Evolutionary conservation across 2,888 invertebrate species (phyloP).

Genomic region (Sicus ferrugineus): DNA sequence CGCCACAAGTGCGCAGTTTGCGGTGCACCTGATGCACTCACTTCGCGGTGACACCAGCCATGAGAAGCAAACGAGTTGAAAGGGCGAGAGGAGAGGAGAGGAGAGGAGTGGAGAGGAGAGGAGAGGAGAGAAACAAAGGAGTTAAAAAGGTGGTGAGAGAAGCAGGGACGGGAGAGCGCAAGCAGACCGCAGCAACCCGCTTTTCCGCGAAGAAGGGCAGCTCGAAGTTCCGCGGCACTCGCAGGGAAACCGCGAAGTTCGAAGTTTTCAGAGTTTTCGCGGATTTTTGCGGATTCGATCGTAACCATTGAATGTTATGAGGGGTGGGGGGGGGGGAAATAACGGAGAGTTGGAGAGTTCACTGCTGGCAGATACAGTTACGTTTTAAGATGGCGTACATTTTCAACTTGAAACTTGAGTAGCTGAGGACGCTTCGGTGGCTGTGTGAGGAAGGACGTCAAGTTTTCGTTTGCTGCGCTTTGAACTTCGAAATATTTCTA

Average conservation of each 20-base stretch:
- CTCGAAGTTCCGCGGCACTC: no score
- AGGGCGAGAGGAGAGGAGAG: not conserved
- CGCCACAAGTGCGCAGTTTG: conserved; percentile 40
- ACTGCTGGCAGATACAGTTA: no score
- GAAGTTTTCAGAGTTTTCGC: not conserved
- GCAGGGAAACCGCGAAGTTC: not conserved
- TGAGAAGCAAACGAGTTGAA: not conserved
- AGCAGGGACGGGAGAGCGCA: not conserved
- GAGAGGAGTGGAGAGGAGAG: not conserved
- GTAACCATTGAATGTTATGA: not conserved
- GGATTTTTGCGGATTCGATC: not conserved
- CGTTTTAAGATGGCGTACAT: no score
- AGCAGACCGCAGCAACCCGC: not conserved
- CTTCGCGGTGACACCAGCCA: conserved; percentile 29
- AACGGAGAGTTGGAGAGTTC: no score
- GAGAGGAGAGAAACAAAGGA: no score
- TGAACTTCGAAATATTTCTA: no score
- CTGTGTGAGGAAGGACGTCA: no score
- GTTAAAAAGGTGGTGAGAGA: not conserved
- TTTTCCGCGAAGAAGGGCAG: no score
- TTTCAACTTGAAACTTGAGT: no score
- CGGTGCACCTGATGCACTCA: conserved; percentile 42
- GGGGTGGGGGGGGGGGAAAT: not conserved
- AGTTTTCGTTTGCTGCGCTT: no score
- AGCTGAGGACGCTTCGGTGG: no score